Evolutionary conservation across 2,888 invertebrate species (phyloP), one percentile per base, ranked within the genome.

Genomic region (Caenorhabditis zanzibari): DNA sequence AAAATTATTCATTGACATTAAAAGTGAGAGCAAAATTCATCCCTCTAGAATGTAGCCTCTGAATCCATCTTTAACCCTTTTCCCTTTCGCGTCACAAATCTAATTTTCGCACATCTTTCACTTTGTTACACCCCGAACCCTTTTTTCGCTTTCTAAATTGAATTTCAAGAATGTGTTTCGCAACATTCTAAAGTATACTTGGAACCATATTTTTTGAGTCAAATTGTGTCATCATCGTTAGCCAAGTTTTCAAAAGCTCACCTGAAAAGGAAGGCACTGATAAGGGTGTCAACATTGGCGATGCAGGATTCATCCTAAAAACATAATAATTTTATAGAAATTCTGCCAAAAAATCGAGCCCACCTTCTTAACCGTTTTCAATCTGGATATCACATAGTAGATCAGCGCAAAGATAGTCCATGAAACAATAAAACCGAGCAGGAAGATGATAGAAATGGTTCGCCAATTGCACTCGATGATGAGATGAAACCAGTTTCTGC

Each of bases 401-500:
- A 90, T 69, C 19, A 87, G 7, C 24, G 88, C 91, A 64, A 91
- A 91, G 41, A 88, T 68, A 0, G 87, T 59, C 91, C 91, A 91
- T 0, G 89, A 90, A 26, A 85, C 54, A 24, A 91, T 49, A 68
- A 91, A 91, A 1, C 91, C 82, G 58, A 74, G 77, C 0, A 90
- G 84, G 63, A 91, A 91, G 14, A 91, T 35, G 14, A 85, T 61
- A 38, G 88, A 69, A 7, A 91, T 88, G 19, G 87, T 84, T 26
- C 91, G 66, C 91, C 91, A 91, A 59, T 86, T 86, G 79, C 85
- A 88, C 63, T 91, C 91, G 77, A 91, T 92, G 26, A 91, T 75
- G 38, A 92, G 74, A 79, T 92, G 91, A 80, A 91, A 91, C 91
- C 91, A 91, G 77, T 91, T 91, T 69, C 91, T 91, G 85, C 76